A percentile compares a stretch with the other conserved stretches of the same genome.
Conservation (phyloP, 2,888 invertebrate species). For the Dolomedes plantarius region DNA sequence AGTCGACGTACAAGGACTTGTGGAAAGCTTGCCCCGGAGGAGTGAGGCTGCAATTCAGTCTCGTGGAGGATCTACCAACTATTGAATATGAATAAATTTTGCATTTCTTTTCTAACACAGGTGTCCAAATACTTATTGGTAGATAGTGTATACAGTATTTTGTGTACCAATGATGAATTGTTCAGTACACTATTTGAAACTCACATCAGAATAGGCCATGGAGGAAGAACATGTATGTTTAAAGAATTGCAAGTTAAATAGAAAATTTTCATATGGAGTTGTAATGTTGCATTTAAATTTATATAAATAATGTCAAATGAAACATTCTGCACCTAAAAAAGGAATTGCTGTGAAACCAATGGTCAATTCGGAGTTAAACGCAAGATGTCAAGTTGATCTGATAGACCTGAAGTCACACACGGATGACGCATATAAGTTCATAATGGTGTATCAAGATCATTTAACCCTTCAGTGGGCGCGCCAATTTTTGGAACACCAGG, state of each 20-base stretch:
- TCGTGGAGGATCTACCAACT: too few relatives aligned
- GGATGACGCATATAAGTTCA: slow-evolving; percentile 72
- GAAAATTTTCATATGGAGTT: slow-evolving; percentile 32
- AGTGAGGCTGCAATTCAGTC: too few relatives aligned
- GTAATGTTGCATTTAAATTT: slow-evolving; percentile 35
- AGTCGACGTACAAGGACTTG: too few relatives aligned
- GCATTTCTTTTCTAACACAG: too few relatives aligned
- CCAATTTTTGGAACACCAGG: too few relatives aligned
- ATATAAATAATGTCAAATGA: slow-evolving; percentile 32
- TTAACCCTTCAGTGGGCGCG: too few relatives aligned
- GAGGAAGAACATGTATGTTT: slow-evolving; percentile 41
- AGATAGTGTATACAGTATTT: slow-evolving; percentile 26
- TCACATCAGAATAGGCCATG: slow-evolving; percentile 29
- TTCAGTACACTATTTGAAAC: slow-evolving; percentile 30
- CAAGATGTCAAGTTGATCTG: slow-evolving; percentile 21
- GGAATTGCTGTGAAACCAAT: slow-evolving; percentile 45
- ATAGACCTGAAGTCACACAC: slow-evolving; percentile 70
- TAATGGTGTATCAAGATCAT: slow-evolving; percentile 74
- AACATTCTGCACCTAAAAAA: slow-evolving; percentile 11
- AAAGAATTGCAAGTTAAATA: slow-evolving; percentile 39
- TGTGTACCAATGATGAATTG: slow-evolving; percentile 31
- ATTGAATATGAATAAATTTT: too few relatives aligned
- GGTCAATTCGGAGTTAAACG: slow-evolving; percentile 37
- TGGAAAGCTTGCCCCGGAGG: too few relatives aligned
- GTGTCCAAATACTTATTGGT: too few relatives aligned